Evolutionary conservation across 2,888 invertebrate species (phyloP).

Genomic region (Lithophane semibrunnea): DNA sequence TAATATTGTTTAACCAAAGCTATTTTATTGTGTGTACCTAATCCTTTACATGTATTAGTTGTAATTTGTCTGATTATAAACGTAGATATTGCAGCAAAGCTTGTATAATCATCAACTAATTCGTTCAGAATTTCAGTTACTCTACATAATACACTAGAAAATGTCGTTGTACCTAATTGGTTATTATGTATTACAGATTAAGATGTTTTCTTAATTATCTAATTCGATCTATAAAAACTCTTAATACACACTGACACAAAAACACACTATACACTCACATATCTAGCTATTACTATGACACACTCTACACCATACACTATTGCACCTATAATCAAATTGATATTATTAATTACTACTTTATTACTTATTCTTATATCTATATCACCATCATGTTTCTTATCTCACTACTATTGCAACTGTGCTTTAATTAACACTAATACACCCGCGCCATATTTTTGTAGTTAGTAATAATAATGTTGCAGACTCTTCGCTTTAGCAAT

Average conservation of each 20-base stretch:
- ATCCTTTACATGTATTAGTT: constrained; percentile 77
- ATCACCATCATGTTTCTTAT: constrained; percentile 66
- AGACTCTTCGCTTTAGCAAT: constrained; percentile 84
- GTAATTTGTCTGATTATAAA: constrained; percentile 76
- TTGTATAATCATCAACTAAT: constrained; percentile 88
- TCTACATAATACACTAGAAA: constrained; percentile 84
- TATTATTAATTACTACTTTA: constrained; percentile 61
- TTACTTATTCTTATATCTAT: constrained; percentile 60
- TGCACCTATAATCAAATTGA: constrained; percentile 53
- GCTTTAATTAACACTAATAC: constrained; percentile 67
- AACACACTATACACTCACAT: constrained; percentile 63
- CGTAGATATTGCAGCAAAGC: constrained; percentile 88
- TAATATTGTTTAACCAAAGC: constrained; percentile 76
- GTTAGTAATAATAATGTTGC: constrained; percentile 76
- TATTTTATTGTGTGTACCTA: constrained; percentile 83
- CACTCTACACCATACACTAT: constrained; percentile 59
- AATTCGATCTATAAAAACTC: constrained; percentile 59
- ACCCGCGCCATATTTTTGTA: constrained; percentile 77
- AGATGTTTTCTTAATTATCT: constrained; percentile 86
- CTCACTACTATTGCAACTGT: constrained; percentile 62
- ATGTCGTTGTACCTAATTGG: constrained; percentile 60
- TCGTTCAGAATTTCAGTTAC: constrained; percentile 79
- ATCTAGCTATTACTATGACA: constrained; percentile 45
- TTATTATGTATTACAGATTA: constrained; percentile 76
- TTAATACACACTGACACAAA: constrained; percentile 55